phyloP scores from a whole-genome alignment of 2,113 vertebrate genomes.

The Morone saxatilis region DNA sequence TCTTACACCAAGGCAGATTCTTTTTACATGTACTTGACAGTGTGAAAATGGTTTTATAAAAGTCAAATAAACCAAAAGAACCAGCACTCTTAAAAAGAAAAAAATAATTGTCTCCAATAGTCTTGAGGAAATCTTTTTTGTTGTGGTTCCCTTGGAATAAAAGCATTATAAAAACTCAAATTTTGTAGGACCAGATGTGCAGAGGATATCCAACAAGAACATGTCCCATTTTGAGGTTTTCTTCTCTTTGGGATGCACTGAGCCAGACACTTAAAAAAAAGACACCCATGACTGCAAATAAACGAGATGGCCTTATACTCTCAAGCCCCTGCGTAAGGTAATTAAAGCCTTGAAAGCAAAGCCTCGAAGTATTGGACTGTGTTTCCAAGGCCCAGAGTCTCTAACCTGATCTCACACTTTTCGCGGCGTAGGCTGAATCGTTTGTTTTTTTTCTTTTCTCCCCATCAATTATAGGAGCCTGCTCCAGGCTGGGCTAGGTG shows the following conservation, averaged over 20 bases:
- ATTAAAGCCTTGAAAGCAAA: slow-evolving; percentile 75
- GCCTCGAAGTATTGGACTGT: slow-evolving; percentile 65
- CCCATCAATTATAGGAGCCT: slow-evolving; percentile 78
- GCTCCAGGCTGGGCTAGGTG: slow-evolving; percentile 71
- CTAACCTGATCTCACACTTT: slow-evolving; percentile 82
- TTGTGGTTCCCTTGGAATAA: slow-evolving; percentile 22
- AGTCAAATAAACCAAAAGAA: slow-evolving; percentile 15
- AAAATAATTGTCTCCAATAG: neutral
- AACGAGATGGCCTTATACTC: slow-evolving; percentile 64
- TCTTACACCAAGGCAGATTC: slow-evolving; percentile 25
- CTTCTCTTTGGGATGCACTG: slow-evolving; percentile 43
- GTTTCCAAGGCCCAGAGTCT: slow-evolving; percentile 61
- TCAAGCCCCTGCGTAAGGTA: slow-evolving; percentile 53
- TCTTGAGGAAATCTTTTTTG: slow-evolving; percentile 16
- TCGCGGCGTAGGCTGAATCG: slow-evolving; percentile 63
- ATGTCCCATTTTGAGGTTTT: neutral
- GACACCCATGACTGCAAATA: slow-evolving; percentile 60
- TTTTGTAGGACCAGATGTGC: slow-evolving; percentile 25
- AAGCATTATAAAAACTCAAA: neutral
- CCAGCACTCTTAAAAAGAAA: neutral
- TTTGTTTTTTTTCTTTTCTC: slow-evolving; percentile 79
- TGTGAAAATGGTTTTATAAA: slow-evolving; percentile 24
- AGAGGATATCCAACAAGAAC: slow-evolving; percentile 16
- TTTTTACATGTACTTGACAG: too few species aligned
- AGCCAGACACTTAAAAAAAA: slow-evolving; percentile 24